Evolutionary conservation across 2,113 vertebrate genomes (phyloP).

Genomic region (Bagarius yarrelli): DNA sequence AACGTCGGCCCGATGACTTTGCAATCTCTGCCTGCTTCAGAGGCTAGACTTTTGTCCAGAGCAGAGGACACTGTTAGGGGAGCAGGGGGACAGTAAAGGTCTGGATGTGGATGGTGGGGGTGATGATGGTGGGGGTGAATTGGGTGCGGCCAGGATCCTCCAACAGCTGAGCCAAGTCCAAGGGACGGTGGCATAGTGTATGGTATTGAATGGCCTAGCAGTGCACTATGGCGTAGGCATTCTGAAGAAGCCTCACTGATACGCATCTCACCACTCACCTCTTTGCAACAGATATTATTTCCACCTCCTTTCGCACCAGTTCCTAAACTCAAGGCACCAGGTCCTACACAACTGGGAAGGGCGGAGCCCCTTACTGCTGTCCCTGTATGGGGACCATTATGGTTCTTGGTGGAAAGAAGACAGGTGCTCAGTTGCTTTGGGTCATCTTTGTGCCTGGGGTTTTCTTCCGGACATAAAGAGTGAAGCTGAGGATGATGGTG

Average conservation of each 20-base stretch:
- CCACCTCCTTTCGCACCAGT: conserved; percentile 37
- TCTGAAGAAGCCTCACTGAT: conserved; percentile 81
- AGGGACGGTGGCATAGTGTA: conserved; percentile 82
- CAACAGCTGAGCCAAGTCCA: conserved; percentile 75
- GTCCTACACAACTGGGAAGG: conserved; percentile 74
- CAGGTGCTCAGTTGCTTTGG: conserved; percentile 80
- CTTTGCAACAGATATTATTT: conserved; percentile 77
- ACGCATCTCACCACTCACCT: conserved; percentile 72
- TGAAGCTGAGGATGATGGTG: conserved; percentile 64
- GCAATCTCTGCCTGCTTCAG: conserved; percentile 69
- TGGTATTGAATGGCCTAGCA: conserved; percentile 72
- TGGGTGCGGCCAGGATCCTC: conserved; percentile 80
- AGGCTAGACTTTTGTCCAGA: conserved; percentile 73
- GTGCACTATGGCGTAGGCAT: conserved; percentile 79
- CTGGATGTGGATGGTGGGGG: conserved; percentile 72
- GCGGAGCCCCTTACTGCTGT: conserved; percentile 56
- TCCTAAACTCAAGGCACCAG: conserved; percentile 63
- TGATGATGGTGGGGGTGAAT: conserved; percentile 60
- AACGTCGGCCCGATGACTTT: conserved; percentile 84
- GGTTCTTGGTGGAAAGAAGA: conserved; percentile 68
- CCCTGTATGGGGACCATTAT: conserved; percentile 64
- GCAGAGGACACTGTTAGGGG: conserved; percentile 67
- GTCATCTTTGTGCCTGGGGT: conserved; percentile 73
- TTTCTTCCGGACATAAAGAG: conserved; percentile 70
- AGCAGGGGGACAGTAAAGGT: conserved; percentile 82